phyloP scores from a whole-genome alignment of 2,113 vertebrate species.

The Malurus elegans region DNA sequence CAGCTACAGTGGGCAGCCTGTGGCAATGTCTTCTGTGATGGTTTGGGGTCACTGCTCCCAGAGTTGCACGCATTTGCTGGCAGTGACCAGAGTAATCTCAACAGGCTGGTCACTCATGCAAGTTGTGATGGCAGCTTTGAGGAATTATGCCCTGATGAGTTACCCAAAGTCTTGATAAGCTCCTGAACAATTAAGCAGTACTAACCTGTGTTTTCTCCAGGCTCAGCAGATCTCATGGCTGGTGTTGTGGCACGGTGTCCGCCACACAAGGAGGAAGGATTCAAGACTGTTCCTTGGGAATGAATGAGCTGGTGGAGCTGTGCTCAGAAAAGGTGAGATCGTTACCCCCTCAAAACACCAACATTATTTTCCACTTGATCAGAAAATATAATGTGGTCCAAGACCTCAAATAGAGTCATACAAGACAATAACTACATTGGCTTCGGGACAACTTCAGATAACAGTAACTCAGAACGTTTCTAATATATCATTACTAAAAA shows the following conservation, averaged over 20 bases:
- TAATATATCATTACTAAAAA: not conserved
- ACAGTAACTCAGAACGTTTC: not conserved
- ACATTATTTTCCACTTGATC: not conserved
- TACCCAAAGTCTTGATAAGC: not conserved
- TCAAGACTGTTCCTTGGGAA: not conserved
- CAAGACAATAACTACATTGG: not conserved
- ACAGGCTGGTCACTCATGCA: not conserved
- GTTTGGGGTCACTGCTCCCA: rapidly evolving
- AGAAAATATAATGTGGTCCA: not conserved
- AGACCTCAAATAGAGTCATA: not conserved
- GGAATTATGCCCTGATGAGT: not conserved
- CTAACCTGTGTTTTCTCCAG: not conserved
- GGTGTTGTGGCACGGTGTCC: not conserved
- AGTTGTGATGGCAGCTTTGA: not conserved
- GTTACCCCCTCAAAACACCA: not conserved
- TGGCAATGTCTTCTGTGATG: not conserved
- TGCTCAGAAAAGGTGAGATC: not conserved
- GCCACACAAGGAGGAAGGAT: not conserved
- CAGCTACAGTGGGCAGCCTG: not conserved
- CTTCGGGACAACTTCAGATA: not conserved
- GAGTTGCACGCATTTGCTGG: not conserved
- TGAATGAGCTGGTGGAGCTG: not conserved
- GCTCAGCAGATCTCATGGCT: not conserved
- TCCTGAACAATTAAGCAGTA: not conserved
- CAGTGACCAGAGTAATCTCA: not conserved